Conservation (phyloP, 1,140 invertebrate genomes). For the Acromyrmex heyeri region DNA sequence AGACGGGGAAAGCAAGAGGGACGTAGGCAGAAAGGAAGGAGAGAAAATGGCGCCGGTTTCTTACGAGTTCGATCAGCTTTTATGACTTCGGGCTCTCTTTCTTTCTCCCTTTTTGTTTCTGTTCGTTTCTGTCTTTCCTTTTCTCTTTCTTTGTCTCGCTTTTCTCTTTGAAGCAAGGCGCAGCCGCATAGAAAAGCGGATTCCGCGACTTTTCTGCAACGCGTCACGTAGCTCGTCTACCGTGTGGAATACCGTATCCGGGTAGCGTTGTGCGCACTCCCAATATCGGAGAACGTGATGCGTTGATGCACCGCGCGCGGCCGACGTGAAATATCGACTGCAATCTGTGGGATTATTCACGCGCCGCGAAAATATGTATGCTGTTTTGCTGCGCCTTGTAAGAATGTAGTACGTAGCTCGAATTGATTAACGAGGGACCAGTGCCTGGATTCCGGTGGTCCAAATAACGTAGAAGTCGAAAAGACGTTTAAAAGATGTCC, state of each 20-base stretch:
- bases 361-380: not conserved
- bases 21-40: not conserved
- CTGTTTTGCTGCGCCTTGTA: not conserved
- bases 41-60: conserved; percentile 50
- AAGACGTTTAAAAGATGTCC: not conserved
- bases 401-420: not conserved
- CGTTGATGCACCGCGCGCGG: not conserved
- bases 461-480: not conserved
- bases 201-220: conserved; percentile 43
- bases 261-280: not conserved
- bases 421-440: conserved; percentile 23
- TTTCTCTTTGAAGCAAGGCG: not conserved
- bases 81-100: not conserved
- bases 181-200: conserved; percentile 47
- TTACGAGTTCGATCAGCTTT: conserved; percentile 51
- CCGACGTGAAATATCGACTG: conserved; percentile 35
- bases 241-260: conserved; percentile 36
- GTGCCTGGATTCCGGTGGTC: not conserved
- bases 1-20: not conserved
- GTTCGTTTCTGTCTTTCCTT: not conserved
- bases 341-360: conserved; percentile 26
- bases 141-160: not conserved
- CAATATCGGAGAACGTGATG: conserved; percentile 39
- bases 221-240: conserved; percentile 40
- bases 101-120: no score